Percentiles rank a stretch among this genome's conserved stretches.
These are phyloP conservation scores for Melieria crassipennis DNA, from an alignment of 2,888 invertebrate species.

Conservation along the genomic window DNA sequence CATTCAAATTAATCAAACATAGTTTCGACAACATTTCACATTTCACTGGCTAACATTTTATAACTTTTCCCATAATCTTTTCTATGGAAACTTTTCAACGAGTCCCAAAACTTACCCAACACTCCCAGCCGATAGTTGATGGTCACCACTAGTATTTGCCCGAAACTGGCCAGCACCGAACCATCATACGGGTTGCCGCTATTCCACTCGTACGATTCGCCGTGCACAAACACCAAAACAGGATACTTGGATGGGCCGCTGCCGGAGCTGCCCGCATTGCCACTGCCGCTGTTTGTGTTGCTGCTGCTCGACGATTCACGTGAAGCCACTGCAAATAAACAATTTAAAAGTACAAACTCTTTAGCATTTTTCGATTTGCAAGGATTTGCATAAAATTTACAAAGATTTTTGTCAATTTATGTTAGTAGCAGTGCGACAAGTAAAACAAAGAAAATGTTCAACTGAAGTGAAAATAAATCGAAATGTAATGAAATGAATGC, in stretches of 20 bases:
- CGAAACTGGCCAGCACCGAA: constrained; percentile 92
- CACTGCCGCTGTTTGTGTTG: constrained; percentile 60
- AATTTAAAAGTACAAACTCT: background rate
- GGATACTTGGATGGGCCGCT: constrained; percentile 74
- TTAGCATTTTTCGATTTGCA: too few relatives aligned
- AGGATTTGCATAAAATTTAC: too few relatives aligned
- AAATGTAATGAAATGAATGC: too few relatives aligned
- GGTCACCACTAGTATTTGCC: constrained; percentile 88
- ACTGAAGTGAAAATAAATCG: too few relatives aligned
- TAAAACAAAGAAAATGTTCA: too few relatives aligned
- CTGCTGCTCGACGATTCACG: constrained; percentile 56
- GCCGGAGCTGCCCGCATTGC: constrained; percentile 67
- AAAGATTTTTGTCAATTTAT: too few relatives aligned
- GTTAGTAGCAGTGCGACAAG: too few relatives aligned
- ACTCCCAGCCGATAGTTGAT: constrained; percentile 85
- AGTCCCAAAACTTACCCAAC: constrained; percentile 71
- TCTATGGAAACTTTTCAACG: constrained; percentile 8
- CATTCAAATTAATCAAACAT: background rate
- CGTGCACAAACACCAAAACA: constrained; percentile 94
- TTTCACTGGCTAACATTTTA: too few relatives aligned
- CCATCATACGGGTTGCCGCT: constrained; percentile 99
- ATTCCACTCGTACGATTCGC: constrained; percentile 96
- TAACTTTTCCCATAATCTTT: background rate
- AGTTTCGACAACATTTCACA: background rate
- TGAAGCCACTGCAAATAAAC: constrained; percentile 59